These are phyloP conservation scores for Flabesymbios commensalis DNA, from an alignment of 2,888 invertebrate species.

Conservation along the genomic window DNA sequence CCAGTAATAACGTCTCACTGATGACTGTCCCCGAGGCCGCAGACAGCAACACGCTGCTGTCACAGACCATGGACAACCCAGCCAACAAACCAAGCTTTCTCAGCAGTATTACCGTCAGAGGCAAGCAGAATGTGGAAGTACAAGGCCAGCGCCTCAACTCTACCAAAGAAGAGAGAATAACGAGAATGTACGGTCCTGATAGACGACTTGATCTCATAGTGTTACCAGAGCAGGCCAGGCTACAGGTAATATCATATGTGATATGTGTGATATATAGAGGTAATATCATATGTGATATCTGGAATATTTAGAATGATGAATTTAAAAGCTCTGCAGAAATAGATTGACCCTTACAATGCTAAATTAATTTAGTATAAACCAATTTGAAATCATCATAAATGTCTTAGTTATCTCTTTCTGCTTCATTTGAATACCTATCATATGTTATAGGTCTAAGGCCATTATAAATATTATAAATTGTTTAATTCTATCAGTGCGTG, in stretches of 20 bases:
- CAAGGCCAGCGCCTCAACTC: constrained; percentile 67
- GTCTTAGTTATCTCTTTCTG: too few species aligned
- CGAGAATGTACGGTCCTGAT: constrained; percentile 67
- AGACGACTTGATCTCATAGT: constrained; percentile 75
- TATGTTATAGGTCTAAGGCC: too few species aligned
- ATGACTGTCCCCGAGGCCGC: not conserved
- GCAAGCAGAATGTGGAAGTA: constrained; percentile 61
- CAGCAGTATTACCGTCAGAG: constrained; percentile 23
- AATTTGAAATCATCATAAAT: too few species aligned
- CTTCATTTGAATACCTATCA: too few species aligned
- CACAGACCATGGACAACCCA: not conserved
- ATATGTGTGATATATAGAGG: not conserved
- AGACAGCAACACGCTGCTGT: not conserved
- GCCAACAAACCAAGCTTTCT: constrained; percentile 22
- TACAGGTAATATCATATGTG: constrained; percentile 68
- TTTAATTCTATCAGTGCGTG: too few species aligned
- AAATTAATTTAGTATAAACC: too few species aligned
- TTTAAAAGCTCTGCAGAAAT: too few species aligned
- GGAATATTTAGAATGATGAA: too few species aligned
- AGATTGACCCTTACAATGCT: too few species aligned
- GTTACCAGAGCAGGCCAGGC: constrained; percentile 78
- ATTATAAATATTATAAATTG: too few species aligned
- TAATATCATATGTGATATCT: too few species aligned
- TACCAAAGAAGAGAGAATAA: constrained; percentile 64
- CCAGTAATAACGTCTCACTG: not conserved